Evolutionary conservation across 2,888 invertebrate species (phyloP).

Genomic region (Acanthococcus lagerstroemiae): DNA sequence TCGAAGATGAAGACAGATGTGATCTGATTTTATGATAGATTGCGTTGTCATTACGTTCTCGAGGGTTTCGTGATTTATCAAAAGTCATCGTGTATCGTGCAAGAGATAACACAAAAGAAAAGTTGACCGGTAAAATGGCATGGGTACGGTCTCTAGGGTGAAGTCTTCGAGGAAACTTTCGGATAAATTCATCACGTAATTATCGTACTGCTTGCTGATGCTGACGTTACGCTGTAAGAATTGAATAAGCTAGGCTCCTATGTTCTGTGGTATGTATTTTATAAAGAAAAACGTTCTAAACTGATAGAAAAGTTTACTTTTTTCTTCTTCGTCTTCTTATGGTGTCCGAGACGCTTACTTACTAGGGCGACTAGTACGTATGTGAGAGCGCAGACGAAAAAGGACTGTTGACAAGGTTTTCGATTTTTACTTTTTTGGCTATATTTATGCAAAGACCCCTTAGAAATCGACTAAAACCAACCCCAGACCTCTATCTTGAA

Average conservation of each 20-base stretch:
- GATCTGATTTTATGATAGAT: constrained; percentile 20
- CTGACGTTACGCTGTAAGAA: no score
- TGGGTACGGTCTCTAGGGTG: constrained; percentile 9
- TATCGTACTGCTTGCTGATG: neutral
- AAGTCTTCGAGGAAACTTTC: neutral
- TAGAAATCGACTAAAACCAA: no score
- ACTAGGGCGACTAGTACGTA: no score
- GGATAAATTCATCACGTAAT: neutral
- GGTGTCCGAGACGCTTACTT: no score
- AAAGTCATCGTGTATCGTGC: constrained; percentile 4
- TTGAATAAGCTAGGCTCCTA: no score
- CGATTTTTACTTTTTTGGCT: no score
- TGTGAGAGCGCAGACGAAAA: no score
- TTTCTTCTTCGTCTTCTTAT: neutral
- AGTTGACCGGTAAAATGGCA: constrained; percentile 7
- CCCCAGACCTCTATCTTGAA: no score
- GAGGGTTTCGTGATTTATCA: constrained; percentile 21
- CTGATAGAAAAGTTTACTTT: no score
- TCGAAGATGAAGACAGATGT: constrained; percentile 13
- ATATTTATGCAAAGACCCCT: no score
- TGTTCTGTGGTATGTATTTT: neutral
- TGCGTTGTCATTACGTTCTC: constrained; percentile 8
- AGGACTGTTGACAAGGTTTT: no score
- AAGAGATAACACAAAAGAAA: constrained; percentile 21
- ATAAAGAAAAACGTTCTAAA: no score